Evolutionary conservation across 1,140 invertebrate species (phyloP).

Genomic region (Drosophila ercepeae): DNA sequence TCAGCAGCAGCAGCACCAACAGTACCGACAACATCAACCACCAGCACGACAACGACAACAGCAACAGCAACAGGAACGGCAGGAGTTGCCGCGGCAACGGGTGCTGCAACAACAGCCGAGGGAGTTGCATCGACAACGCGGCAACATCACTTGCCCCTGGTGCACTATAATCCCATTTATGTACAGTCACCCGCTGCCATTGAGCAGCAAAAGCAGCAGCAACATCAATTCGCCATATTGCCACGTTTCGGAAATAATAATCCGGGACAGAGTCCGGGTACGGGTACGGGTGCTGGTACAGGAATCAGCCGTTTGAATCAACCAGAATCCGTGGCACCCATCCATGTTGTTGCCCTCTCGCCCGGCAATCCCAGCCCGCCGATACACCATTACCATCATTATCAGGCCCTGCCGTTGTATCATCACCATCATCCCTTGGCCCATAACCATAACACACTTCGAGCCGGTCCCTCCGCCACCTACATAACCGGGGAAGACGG

Average conservation of each 20-base stretch:
- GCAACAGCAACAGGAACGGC: constrained; percentile 23
- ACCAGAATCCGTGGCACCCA: constrained; percentile 59
- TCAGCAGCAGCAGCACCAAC: constrained; percentile 40
- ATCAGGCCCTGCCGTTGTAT: constrained; percentile 55
- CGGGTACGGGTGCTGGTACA: too few relatives aligned
- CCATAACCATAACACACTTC: not conserved
- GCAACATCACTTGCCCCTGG: constrained; percentile 56
- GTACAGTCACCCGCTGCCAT: constrained; percentile 55
- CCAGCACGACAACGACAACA: constrained; percentile 1
- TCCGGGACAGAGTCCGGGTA: constrained; percentile 32
- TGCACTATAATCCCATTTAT: constrained; percentile 76
- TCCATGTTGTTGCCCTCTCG: constrained; percentile 71
- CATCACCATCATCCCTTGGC: constrained; percentile 7
- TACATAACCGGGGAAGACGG: not conserved
- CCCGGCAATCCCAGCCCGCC: constrained; percentile 42
- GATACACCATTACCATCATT: constrained; percentile 64
- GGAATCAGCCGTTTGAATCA: too few relatives aligned
- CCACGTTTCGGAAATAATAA: constrained; percentile 76
- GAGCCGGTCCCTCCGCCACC: too few relatives aligned
- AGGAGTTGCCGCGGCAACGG: constrained; percentile 27
- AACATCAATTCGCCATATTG: constrained; percentile 73
- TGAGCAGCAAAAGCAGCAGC: constrained; percentile 54
- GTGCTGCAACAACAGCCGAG: constrained; percentile 30
- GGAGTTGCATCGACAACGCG: constrained; percentile 34
- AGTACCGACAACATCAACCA: constrained; percentile 40